Conservation (phyloP, 2,113 vertebrate species). For the Nerophis ophidion region DNA sequence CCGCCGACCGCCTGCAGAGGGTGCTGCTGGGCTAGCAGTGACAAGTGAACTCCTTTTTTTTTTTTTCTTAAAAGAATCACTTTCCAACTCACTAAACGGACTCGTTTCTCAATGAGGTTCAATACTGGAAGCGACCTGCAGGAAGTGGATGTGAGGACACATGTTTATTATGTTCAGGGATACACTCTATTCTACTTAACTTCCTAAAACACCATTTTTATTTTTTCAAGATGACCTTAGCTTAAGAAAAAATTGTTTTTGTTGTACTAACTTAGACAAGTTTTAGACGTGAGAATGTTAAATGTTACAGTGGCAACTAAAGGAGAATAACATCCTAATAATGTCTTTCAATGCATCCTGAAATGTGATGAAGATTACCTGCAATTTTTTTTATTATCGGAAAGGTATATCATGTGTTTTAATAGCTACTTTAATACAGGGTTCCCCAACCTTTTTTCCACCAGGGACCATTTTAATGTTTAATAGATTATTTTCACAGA, state of each 20-base stretch:
- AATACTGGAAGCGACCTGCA: too few species aligned
- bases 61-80: background rate
- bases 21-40: slow-evolving; percentile 86
- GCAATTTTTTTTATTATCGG: slow-evolving; percentile 22
- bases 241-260: too few species aligned
- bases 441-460: too few species aligned
- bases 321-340: slow-evolving; percentile 43
- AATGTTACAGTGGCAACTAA: slow-evolving; percentile 47
- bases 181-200: slow-evolving; percentile 13
- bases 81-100: background rate
- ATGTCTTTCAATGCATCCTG: slow-evolving; percentile 42
- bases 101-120: background rate
- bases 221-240: too few species aligned
- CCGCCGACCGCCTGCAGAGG: slow-evolving; percentile 88
- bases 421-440: slow-evolving; percentile 46
- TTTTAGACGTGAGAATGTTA: slow-evolving; percentile 33
- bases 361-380: slow-evolving; percentile 51
- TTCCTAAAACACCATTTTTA: too few species aligned
- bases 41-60: background rate
- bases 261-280: background rate
- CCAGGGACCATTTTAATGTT: too few species aligned
- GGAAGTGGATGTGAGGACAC: background rate
- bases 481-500: too few species aligned
- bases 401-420: slow-evolving; percentile 15
- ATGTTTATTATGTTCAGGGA: slow-evolving; percentile 11